A percentile compares a stretch with the other conserved stretches of the same genome.
These are phyloP conservation scores for Corella eumyota DNA, from an alignment of 23 tunicate genomes.

Conservation along the genomic window DNA sequence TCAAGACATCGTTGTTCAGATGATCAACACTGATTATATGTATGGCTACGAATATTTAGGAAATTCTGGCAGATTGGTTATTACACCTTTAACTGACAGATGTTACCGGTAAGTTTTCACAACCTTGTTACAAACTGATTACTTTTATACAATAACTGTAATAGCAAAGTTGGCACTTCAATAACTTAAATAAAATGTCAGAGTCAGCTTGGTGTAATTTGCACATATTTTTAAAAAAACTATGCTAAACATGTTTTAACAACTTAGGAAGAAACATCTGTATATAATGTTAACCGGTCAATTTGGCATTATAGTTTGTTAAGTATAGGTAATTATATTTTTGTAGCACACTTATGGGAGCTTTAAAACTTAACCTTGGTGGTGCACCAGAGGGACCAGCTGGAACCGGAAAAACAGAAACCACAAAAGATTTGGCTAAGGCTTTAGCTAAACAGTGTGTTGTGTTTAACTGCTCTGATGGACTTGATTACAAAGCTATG, in stretches of 20 bases:
- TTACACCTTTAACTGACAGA: conserved; percentile 91
- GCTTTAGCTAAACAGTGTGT: conserved; percentile 98
- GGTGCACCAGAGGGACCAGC: conserved; percentile 99
- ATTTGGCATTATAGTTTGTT: neutral
- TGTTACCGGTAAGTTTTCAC: conserved; percentile 67
- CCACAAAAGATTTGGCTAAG: conserved; percentile 94
- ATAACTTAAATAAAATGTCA: too few relatives aligned
- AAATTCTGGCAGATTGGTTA: conserved; percentile 90
- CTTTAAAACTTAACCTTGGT: conserved; percentile 86
- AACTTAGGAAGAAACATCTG: neutral
- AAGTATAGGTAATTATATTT: neutral
- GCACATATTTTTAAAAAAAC: too few relatives aligned
- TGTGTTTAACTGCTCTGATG: conserved; percentile 98
- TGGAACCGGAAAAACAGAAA: conserved; percentile 92
- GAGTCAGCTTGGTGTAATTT: too few relatives aligned
- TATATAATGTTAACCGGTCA: neutral
- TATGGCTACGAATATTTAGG: conserved; percentile 99
- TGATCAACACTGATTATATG: conserved; percentile 92
- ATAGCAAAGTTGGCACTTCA: too few relatives aligned
- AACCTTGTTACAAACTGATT: neutral
- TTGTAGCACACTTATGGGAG: conserved; percentile 88
- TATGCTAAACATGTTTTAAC: neutral
- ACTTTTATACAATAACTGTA: neutral
- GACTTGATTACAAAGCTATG: conserved; percentile 98
- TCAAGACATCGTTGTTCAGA: conserved; percentile 60